phyloP scores from a whole-genome alignment of 1,140 invertebrate genomes.

The Chymomyza costata region DNA sequence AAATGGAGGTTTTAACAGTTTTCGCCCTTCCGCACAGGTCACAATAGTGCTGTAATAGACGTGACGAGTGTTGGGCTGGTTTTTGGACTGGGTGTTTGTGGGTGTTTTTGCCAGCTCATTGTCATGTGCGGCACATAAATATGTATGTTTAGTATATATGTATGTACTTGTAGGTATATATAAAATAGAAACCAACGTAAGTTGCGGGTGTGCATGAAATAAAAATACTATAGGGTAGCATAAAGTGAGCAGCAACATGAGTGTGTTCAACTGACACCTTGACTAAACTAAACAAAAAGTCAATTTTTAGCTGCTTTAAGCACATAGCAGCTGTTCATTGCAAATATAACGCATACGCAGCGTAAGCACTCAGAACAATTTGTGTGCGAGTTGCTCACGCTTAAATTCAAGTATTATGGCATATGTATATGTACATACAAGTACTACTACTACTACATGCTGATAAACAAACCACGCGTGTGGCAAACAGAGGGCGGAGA shows the following conservation, averaged over 20 bases:
- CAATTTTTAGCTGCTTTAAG: too few relatives aligned
- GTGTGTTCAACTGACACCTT: conserved; percentile 18
- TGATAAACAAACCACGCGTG: too few relatives aligned
- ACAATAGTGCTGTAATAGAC: conserved; percentile 8
- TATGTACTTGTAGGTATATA: too few relatives aligned
- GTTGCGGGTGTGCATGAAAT: too few relatives aligned
- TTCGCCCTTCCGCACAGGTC: too few relatives aligned
- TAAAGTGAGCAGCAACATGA: conserved; percentile 1
- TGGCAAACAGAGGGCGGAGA: too few relatives aligned
- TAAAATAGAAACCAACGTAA: conserved; percentile 6
- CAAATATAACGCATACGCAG: conserved; percentile 44
- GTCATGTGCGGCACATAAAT: conserved; percentile 64
- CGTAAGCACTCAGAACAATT: conserved; percentile 1
- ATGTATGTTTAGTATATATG: too few relatives aligned
- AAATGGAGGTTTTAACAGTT: too few relatives aligned
- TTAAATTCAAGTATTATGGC: conserved; percentile 23
- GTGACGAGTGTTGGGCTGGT: conserved; percentile 55
- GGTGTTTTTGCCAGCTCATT: conserved; percentile 41
- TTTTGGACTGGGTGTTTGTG: conserved; percentile 21
- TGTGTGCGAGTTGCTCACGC: neutral
- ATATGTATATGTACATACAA: too few relatives aligned
- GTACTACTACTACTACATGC: too few relatives aligned
- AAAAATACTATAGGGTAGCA: too few relatives aligned
- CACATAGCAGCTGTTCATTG: conserved; percentile 4
- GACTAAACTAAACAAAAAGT: too few relatives aligned